Evolutionary conservation across 37 sponge, comb jelly and placozoan species (phyloP), one percentile per base, ranked within the genome.

Genomic region (Agelas oroides): DNA sequence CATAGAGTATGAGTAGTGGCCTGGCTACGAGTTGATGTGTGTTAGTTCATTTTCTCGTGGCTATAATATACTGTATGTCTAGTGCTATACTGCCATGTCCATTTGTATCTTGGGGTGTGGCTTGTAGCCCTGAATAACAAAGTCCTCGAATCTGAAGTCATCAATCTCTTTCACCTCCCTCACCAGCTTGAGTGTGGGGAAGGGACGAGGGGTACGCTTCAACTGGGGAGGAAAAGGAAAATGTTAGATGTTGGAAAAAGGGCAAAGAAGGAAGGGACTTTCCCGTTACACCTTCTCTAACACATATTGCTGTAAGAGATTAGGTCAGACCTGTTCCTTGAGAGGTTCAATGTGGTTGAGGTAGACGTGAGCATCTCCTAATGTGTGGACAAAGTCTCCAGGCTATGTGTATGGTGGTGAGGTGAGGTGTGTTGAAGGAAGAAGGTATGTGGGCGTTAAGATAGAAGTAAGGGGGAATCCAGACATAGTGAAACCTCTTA

Each of bases 341-440:
- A 98, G 91, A 8, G 99, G 93, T 2, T 94, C 93, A 74, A 98
- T 77, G 72, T 98, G 99, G 75, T 98, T 98, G 37, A 77, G 57
- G 71, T 98, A 98, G 32, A 98, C 92, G 79, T 98, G 99, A 13
- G 99, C 99, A 60, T 92, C 93, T 2, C 89, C 93, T 0, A 92
- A 56, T 24, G 87, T 91, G 65, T 91, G 92, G 5, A 95, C 84
- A 81, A 91, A 91, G 59, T 91, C 95, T 31, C 95, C 95, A 72
- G 95, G 89, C 95, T 91, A 33, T 81, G 0, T 70, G 69, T 66
- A 12, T 70, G 39, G 33, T 27, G 27, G 55, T 30, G 1, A 32
- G 31, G 30, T 30, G 66, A n/a, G n/a, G n/a, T n/a, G n/a, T n/a
- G n/a, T n/a, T n/a, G n/a, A 65, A 13, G 15, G 14, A 62, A 28